A percentile compares a stretch with the other conserved stretches of the same genome.
phyloP scores from a whole-genome alignment of 2,888 invertebrate species.

The Trypoxylon attenuatum region DNA sequence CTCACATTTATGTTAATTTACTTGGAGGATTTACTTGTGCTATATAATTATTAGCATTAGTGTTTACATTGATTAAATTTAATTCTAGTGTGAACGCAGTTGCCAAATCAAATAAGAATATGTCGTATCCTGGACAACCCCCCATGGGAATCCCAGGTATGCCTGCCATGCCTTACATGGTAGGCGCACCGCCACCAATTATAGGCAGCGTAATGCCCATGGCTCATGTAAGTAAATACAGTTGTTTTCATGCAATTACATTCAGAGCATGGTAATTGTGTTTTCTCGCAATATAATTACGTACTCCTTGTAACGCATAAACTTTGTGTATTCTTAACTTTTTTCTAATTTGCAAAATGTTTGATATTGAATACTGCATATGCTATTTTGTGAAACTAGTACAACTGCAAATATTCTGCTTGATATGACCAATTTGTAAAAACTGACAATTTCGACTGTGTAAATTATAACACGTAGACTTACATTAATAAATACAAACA shows the following conservation, averaged over 20 bases:
- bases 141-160: slow-evolving; percentile 84
- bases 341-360: slow-evolving; percentile 7
- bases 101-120: slow-evolving; percentile 66
- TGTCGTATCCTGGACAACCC: slow-evolving; percentile 94
- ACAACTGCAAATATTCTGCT: not conserved
- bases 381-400: not conserved
- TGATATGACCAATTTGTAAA: not conserved
- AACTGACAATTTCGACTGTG: too few relatives aligned
- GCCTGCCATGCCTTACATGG: slow-evolving; percentile 81
- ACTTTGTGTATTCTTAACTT: too few relatives aligned
- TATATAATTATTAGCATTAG: not conserved
- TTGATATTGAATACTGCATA: not conserved
- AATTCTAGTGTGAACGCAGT: slow-evolving; percentile 36
- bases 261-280: too few relatives aligned
- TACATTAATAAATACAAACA: too few relatives aligned
- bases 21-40: too few relatives aligned
- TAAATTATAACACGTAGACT: too few relatives aligned
- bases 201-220: slow-evolving; percentile 84
- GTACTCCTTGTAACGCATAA: too few relatives aligned
- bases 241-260: too few relatives aligned
- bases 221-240: slow-evolving; percentile 81
- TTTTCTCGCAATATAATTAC: slow-evolving; percentile 14
- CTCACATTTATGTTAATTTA: not conserved
- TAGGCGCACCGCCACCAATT: slow-evolving; percentile 80
- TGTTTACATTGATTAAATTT: not conserved